Base-by-base conservation (phyloP, 1,140 invertebrate species). In the Zaprionus vittiger region DNA sequence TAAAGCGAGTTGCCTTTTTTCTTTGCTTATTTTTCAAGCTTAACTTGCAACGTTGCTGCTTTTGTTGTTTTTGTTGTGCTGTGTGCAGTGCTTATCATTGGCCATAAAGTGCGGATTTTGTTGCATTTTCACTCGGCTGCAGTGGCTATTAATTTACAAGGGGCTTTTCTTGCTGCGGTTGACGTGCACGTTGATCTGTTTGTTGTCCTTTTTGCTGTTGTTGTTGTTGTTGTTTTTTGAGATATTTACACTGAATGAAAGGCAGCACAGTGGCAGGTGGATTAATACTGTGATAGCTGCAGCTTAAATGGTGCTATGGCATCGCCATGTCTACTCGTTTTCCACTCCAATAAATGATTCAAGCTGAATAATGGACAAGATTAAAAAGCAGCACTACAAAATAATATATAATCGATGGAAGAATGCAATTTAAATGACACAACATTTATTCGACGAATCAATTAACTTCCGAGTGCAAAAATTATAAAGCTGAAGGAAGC, bases 141-240 rank as follows among this genome's bases (percentile, higher is more conserved):
- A 79, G 78, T 77, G 80, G 70, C 80, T 77, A 86, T 86, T 87
- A 86, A 86, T 86, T 86, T 87, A 87, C 73, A 80, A 17, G 76
- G 61, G 62, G 76, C 69, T 79, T 63, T 57, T 59, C 66, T 65
- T 61, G 37, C 62, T 80, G 65, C 24, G 38, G 57, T 56, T 74
- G 49, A 52, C 47, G 47, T 22, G 47, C 20, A 22, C 47, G 47
- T 52, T 52, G 9, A 24, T 7, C 12, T 22, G 47, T 24, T 22
- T 22, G 26, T 69, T 49, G 24, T 55, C 22, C 28, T 20, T 47
- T 54, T 52, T 9, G 15, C 9, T 38, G 15, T 4, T 64, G 22
- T 14, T 20, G 0, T 2, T 22, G 17, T 56, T 28, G 26, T 47
- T 24, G 26, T 17, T 17, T 38, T 64, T 24, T n/a, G 26, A 38